Evolutionary conservation across 2,797 vertebrate species (phyloP).

Genomic region (Netta rufina): DNA sequence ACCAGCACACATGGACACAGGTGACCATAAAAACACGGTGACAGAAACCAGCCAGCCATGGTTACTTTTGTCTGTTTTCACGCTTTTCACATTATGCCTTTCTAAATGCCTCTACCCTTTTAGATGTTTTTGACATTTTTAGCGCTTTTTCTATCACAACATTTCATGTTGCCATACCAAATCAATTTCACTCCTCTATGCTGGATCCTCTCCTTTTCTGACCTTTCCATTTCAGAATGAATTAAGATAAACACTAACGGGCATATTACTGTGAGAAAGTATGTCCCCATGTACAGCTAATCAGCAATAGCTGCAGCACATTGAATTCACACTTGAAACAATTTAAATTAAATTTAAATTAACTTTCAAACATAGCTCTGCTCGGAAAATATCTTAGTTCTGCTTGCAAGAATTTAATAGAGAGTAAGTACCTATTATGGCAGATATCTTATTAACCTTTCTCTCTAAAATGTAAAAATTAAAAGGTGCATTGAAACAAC

Average conservation of each 20-base stretch:
- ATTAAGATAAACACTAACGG: neutral
- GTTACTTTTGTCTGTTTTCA: conserved; percentile 43
- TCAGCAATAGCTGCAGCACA: neutral
- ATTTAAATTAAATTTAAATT: neutral
- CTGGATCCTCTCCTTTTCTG: neutral
- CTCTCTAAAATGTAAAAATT: neutral
- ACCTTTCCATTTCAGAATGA: conserved; percentile 30
- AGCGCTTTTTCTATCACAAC: conserved; percentile 17
- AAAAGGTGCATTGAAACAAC: neutral
- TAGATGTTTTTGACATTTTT: conserved; percentile 7
- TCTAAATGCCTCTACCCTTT: conserved; percentile 2
- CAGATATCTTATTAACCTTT: neutral
- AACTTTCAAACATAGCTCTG: neutral
- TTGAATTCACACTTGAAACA: neutral
- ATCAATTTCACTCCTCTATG: neutral
- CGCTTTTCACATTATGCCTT: neutral
- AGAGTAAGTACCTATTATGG: neutral
- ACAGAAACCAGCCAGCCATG: neutral
- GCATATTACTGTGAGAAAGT: neutral
- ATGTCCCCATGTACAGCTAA: neutral
- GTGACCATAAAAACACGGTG: neutral
- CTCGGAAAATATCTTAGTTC: neutral
- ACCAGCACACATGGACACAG: fast-evolving
- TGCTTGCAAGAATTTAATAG: neutral
- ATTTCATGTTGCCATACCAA: neutral